Conservation (phyloP, 2,113 vertebrate species). For the Neolamprologus sp. region DNA sequence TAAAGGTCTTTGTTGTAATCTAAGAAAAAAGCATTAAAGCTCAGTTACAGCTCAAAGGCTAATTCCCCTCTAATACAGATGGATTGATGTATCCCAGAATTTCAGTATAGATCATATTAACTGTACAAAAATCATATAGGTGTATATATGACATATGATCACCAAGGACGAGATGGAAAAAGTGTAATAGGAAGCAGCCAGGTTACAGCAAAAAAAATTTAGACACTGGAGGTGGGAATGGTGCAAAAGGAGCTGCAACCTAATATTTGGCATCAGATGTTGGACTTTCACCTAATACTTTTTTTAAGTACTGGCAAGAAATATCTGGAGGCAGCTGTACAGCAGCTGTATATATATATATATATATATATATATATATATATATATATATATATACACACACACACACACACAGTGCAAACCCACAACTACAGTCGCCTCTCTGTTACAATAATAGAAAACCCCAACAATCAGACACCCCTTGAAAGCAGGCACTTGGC, state of each 20-base stretch:
- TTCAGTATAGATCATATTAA: background rate
- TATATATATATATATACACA: accelerated
- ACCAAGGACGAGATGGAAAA: background rate
- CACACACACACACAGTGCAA: background rate
- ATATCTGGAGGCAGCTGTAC: background rate
- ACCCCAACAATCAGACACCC: background rate
- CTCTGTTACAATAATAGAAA: background rate
- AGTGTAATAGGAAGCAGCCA: background rate
- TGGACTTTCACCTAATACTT: background rate
- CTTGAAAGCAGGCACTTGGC: background rate
- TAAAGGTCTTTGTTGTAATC: background rate
- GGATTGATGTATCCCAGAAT: background rate
- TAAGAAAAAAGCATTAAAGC: background rate
- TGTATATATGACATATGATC: background rate
- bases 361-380: accelerated
- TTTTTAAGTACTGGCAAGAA: background rate
- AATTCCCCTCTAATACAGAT: background rate
- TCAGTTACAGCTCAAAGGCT: background rate
- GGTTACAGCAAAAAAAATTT: background rate
- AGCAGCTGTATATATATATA: too few species aligned
- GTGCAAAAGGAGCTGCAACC: background rate
- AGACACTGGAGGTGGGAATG: background rate
- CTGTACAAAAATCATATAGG: background rate
- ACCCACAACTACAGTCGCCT: background rate
- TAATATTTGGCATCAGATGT: background rate